Conservation (phyloP, 1,140 invertebrate genomes). For the Papilio aristodemus region DNA sequence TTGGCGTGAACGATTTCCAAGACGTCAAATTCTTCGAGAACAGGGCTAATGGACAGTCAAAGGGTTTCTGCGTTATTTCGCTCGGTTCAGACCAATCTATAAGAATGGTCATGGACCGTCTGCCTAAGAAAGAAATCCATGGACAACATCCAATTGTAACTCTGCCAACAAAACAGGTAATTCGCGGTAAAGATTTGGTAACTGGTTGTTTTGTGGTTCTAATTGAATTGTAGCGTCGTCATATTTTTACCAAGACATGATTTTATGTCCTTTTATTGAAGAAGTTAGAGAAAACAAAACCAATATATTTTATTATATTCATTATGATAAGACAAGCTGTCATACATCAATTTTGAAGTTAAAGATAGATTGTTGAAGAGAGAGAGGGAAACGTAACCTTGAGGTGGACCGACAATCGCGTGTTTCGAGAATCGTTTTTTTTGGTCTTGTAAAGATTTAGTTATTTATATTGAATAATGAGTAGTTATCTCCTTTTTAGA, state of each 20-base stretch:
- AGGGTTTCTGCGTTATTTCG: constrained; percentile 97
- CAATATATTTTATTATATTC: too few relatives aligned
- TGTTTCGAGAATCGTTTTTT: too few relatives aligned
- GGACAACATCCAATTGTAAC: constrained; percentile 97
- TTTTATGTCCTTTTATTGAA: too few relatives aligned
- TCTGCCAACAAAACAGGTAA: constrained; percentile 95
- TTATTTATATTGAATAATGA: too few relatives aligned
- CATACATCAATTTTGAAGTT: too few relatives aligned
- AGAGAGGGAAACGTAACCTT: too few relatives aligned
- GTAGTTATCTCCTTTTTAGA: not conserved
- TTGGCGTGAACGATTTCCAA: constrained; percentile 96
- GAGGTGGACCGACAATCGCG: too few relatives aligned
- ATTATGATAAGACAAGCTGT: too few relatives aligned
- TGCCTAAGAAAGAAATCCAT: constrained; percentile 96
- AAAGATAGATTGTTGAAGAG: too few relatives aligned
- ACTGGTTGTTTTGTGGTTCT: not conserved
- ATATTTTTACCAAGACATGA: too few relatives aligned
- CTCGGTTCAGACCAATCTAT: constrained; percentile 95
- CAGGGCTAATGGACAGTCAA: constrained; percentile 98
- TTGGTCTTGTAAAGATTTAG: too few relatives aligned
- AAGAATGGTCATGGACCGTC: constrained; percentile 93
- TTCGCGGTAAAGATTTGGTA: not conserved
- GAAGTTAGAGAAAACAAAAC: too few relatives aligned
- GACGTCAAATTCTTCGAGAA: constrained; percentile 99
- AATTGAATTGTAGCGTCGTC: not conserved